Percentiles rank a stretch among this genome's conserved stretches.
Conservation (phyloP, 2,113 vertebrate genomes). For the Osmerus eperlanus region DNA sequence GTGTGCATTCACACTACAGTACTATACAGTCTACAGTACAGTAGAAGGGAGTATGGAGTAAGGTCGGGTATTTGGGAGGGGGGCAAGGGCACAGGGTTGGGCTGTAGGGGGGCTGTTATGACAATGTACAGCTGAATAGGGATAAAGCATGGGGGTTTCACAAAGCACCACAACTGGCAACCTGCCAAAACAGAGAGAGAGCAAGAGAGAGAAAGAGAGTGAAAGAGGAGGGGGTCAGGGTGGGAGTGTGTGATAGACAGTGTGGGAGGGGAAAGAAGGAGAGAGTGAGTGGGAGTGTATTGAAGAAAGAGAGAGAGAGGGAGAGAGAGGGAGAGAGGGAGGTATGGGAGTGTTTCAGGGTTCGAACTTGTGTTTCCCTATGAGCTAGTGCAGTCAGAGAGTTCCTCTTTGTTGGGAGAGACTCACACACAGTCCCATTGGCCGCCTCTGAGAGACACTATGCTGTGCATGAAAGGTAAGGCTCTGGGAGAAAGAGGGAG, state of each 20-base stretch:
- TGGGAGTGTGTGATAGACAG: not conserved
- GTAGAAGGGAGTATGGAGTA: too few relatives aligned
- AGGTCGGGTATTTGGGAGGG: too few relatives aligned
- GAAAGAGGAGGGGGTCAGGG: not conserved
- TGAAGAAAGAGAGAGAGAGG: not conserved
- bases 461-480: conserved; percentile 8
- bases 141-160: too few relatives aligned
- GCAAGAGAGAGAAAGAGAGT: too few relatives aligned
- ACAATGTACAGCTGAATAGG: too few relatives aligned
- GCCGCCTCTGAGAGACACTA: not conserved
- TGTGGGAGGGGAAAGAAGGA: not conserved
- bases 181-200: too few relatives aligned
- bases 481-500: not conserved
- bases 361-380: not conserved
- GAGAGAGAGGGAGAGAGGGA: not conserved
- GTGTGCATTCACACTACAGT: too few relatives aligned
- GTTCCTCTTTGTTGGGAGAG: not conserved
- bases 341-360: not conserved
- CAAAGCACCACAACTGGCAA: too few relatives aligned
- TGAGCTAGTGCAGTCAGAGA: not conserved
- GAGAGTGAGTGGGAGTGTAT: not conserved
- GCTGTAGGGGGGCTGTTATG: too few relatives aligned
- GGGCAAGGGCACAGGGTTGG: too few relatives aligned
- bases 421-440: too few relatives aligned
- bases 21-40: too few relatives aligned